phyloP scores from a whole-genome alignment of 2,113 vertebrate species.

The Rutilus rutilus region DNA sequence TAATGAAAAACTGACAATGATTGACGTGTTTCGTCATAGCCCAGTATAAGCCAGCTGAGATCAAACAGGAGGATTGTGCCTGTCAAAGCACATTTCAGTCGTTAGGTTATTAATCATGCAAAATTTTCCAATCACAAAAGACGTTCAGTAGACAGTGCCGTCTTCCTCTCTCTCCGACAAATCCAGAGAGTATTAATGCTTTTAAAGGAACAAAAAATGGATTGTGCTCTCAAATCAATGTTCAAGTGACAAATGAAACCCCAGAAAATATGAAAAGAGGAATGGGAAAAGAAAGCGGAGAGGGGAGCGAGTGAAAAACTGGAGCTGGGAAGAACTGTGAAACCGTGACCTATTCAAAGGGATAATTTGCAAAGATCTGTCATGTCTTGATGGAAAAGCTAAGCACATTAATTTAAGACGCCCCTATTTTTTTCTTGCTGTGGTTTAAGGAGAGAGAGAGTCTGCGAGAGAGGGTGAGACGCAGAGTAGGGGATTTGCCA shows the following conservation, averaged over 20 bases:
- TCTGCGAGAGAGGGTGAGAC: not conserved
- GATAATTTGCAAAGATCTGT: slow-evolving; percentile 66
- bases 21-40: slow-evolving; percentile 22
- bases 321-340: slow-evolving; percentile 57
- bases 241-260: slow-evolving; percentile 60
- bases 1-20: slow-evolving; percentile 30
- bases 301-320: slow-evolving; percentile 46
- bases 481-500: slow-evolving; percentile 57
- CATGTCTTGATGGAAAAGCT: slow-evolving; percentile 66
- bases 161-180: slow-evolving; percentile 37
- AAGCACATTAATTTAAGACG: slow-evolving; percentile 61
- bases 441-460: slow-evolving; percentile 51
- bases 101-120: slow-evolving; percentile 42
- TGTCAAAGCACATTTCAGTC: slow-evolving; percentile 36
- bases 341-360: slow-evolving; percentile 63
- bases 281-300: slow-evolving; percentile 31
- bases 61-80: slow-evolving; percentile 28
- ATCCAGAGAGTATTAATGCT: slow-evolving; percentile 53
- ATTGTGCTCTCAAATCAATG: slow-evolving; percentile 59
- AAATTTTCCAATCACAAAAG: slow-evolving; percentile 42
- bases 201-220: slow-evolving; percentile 57
- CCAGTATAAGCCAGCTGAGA: slow-evolving; percentile 18
- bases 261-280: slow-evolving; percentile 58
- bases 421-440: slow-evolving; percentile 49
- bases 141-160: slow-evolving; percentile 17